Conservation (phyloP, 2,888 invertebrate genomes). For the Ernsta delagoae region DNA sequence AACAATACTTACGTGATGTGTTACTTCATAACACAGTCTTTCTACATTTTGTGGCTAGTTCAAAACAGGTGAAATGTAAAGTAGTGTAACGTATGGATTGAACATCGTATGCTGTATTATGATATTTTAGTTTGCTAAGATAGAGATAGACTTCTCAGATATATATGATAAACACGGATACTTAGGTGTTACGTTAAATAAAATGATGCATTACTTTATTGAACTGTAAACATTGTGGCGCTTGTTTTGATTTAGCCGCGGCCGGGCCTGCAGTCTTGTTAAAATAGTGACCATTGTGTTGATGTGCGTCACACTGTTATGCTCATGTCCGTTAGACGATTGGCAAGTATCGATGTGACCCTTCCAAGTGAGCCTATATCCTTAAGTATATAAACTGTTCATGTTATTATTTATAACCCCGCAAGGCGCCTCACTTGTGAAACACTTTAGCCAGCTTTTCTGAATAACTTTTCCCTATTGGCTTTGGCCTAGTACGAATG, state of each 20-base stretch:
- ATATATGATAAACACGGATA: too few relatives aligned
- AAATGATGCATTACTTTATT: too few relatives aligned
- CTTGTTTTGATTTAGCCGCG: conserved; percentile 33
- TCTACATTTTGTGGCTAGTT: conserved; percentile 32
- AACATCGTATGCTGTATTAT: too few relatives aligned
- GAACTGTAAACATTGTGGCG: neutral
- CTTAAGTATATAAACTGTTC: conserved; percentile 57
- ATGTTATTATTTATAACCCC: conserved; percentile 59
- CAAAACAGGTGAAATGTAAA: conserved; percentile 20
- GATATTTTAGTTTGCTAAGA: too few relatives aligned
- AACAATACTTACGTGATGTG: neutral
- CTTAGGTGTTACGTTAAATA: too few relatives aligned
- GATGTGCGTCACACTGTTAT: conserved; percentile 83
- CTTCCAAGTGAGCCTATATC: conserved; percentile 75
- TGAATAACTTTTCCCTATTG: conserved; percentile 30
- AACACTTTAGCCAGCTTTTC: conserved; percentile 74
- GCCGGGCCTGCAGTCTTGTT: conserved; percentile 69
- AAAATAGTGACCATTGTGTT: conserved; percentile 79
- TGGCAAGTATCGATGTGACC: conserved; percentile 72
- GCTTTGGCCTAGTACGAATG: conserved; percentile 13
- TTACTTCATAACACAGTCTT: neutral
- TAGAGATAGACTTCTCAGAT: neutral
- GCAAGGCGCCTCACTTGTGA: conserved; percentile 84
- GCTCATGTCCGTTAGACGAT: conserved; percentile 73
- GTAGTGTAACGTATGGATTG: too few relatives aligned